Conservation (phyloP, 2,888 invertebrate genomes). For the Electrophaes corylata region DNA sequence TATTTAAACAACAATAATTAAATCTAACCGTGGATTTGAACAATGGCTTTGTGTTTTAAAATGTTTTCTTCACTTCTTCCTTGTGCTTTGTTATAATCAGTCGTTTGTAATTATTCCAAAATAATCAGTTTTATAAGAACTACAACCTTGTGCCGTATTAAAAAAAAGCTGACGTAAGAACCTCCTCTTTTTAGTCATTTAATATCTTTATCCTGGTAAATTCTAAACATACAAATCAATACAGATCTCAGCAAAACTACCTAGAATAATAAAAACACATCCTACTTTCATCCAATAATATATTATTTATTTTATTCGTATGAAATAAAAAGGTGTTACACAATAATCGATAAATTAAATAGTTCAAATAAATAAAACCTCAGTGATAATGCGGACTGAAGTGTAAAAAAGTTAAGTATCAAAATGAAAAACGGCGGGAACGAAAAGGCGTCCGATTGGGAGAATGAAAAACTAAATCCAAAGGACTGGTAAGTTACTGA, state of each 20-base stretch:
- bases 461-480: slow-evolving; percentile 68
- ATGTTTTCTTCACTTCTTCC: neutral
- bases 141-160: no score
- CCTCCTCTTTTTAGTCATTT: no score
- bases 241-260: no score
- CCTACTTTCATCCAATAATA: no score
- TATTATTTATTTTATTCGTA: no score
- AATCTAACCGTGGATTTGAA: neutral
- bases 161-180: no score
- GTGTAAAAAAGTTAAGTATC: slow-evolving; percentile 39
- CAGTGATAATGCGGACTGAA: slow-evolving; percentile 43
- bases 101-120: neutral
- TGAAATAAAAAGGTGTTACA: no score
- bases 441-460: slow-evolving; percentile 58
- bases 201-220: no score
- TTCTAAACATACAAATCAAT: no score
- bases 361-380: slow-evolving; percentile 13
- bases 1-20: slow-evolving; percentile 1
- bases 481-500: slow-evolving; percentile 62
- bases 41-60: neutral
- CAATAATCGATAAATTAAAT: neutral
- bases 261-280: no score
- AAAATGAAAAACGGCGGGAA: slow-evolving; percentile 54
- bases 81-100: slow-evolving; percentile 1
- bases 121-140: no score